Evolutionary conservation across 2,797 vertebrate genomes (phyloP), one percentile per base, ranked within the genome.

Genomic region (Phyllotis vaccarum): DNA sequence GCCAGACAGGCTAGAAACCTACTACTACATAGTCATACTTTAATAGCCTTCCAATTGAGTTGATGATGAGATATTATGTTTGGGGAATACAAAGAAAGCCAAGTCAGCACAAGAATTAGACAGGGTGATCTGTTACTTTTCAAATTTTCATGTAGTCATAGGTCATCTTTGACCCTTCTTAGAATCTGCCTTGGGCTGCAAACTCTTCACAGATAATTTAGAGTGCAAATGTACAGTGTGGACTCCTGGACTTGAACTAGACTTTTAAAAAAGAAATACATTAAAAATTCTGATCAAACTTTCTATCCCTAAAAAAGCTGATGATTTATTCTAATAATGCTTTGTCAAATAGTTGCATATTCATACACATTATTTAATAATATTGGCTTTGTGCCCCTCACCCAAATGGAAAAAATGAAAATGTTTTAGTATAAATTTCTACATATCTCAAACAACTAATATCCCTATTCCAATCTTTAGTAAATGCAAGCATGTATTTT

Each of bases 241-340:
- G 86, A 7, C 0, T n/a, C 64, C 16, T 86, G 34, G 78, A 11
- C 11, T 19, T 62, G 22, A 88, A 72, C 7, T 70, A 12, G 62
- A 93, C 74, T 7, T 43, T 83, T 56, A 31, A 80, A n/a, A 58
- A 86, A 31, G 19, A 66, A 76, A 91, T 74, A 27, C 19, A 74
- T 83, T 93, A 75, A 37, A 87, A 88, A 94, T 37, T 56, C 19
- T 79, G 64, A 75, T n/a, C 60, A 90, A 76, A 78, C 46, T 52
- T 54, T 89, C 4, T 76, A 22, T 81, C 21, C 31, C 9, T 54
- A 54, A 46, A n/a, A 87, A 9, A 78, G 5, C 21, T 52, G 52
- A 78, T n/a, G 8, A 54, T 74, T 90, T 91, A 0, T 86, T 21
- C 68, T 49, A 76, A 58, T 49, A 40, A 72, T 43, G 1, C 29